Evolutionary conservation across 2,888 invertebrate species (phyloP).

Genomic region (Steinernema carpocapsae): DNA sequence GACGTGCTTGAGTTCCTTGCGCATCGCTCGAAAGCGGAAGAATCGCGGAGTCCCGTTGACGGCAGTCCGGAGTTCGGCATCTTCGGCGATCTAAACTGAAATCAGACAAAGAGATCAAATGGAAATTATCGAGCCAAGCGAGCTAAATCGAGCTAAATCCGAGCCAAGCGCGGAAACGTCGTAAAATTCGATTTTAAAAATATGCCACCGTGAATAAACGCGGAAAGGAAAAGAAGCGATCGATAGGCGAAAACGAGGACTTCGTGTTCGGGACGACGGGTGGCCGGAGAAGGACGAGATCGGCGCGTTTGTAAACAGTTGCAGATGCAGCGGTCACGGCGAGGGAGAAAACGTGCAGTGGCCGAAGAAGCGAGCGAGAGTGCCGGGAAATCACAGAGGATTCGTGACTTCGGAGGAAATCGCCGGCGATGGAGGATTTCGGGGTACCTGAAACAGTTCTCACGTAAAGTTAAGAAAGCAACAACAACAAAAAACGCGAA

Average conservation of each 20-base stretch:
- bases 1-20: conserved; percentile 3
- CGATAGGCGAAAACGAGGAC: background rate
- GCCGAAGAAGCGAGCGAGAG: too few relatives aligned
- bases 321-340: background rate
- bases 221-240: background rate
- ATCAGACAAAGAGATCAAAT: too few relatives aligned
- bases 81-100: too few relatives aligned
- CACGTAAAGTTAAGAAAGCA: too few relatives aligned
- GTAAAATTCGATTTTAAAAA: background rate
- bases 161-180: background rate
- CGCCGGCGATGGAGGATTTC: too few relatives aligned
- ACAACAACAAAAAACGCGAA: too few relatives aligned
- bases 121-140: background rate
- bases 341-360: background rate
- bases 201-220: background rate
- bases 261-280: background rate
- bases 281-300: background rate
- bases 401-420: too few relatives aligned
- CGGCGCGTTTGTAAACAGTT: background rate
- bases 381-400: too few relatives aligned
- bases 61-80: too few relatives aligned
- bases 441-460: too few relatives aligned
- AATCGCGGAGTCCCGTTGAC: too few relatives aligned
- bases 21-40: background rate
- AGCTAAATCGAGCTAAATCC: background rate